Evolutionary conservation across 2,888 invertebrate genomes (phyloP).

Genomic region (Drosophila diplacantha): DNA sequence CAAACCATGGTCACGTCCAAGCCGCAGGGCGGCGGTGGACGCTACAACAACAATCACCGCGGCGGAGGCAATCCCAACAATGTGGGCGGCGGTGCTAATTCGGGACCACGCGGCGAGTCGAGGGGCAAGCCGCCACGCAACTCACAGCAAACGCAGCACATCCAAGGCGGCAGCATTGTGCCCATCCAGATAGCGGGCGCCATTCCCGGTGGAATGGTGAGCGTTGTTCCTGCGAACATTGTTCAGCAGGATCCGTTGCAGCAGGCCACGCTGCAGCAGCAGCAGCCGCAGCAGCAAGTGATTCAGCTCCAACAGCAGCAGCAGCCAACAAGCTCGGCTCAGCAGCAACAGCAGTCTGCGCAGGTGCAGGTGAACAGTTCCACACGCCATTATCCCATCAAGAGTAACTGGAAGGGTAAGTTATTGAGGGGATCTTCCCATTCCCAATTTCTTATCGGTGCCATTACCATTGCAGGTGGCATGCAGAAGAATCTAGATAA

Average conservation of each 20-base stretch:
- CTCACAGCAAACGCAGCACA: slow-evolving; percentile 53
- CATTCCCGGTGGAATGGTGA: slow-evolving; percentile 66
- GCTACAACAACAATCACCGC: slow-evolving; percentile 74
- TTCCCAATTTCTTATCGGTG: neutral
- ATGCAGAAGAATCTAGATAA: slow-evolving; percentile 73
- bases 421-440: neutral
- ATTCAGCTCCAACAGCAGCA: slow-evolving; percentile 56
- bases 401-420: slow-evolving; percentile 66
- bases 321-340: slow-evolving; percentile 56
- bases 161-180: slow-evolving; percentile 43
- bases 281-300: slow-evolving; percentile 61
- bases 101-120: slow-evolving; percentile 66
- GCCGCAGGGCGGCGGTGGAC: slow-evolving; percentile 67
- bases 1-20: slow-evolving; percentile 64
- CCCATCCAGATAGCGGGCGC: slow-evolving; percentile 50
- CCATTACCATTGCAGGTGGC: slow-evolving; percentile 52
- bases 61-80: slow-evolving; percentile 67
- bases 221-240: slow-evolving; percentile 67
- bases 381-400: slow-evolving; percentile 67
- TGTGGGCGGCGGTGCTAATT: slow-evolving; percentile 55
- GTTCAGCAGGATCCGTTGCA: slow-evolving; percentile 62
- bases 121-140: slow-evolving; percentile 73
- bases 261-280: slow-evolving; percentile 65
- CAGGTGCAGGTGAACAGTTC: slow-evolving; percentile 37
- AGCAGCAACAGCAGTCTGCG: slow-evolving; percentile 25